Percentiles rank a stretch among this genome's conserved stretches.
Conservation (phyloP, 2,797 vertebrate genomes). For the Hyperoplus lanceolatus region DNA sequence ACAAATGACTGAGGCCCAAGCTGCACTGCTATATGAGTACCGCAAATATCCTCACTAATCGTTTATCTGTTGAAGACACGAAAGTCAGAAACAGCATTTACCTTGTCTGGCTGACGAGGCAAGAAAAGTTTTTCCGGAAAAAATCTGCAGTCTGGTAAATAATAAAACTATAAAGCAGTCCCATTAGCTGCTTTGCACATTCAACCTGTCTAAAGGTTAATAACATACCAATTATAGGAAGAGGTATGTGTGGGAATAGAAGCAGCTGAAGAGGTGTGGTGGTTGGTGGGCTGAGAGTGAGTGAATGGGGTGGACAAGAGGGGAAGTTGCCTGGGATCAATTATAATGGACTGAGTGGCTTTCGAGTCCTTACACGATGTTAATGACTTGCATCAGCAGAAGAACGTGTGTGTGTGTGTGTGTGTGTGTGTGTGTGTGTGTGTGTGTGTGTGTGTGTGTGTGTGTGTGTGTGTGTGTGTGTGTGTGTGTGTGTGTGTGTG, state of each 20-base stretch:
- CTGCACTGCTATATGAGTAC: too few relatives aligned
- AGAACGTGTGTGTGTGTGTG: conserved; percentile 29
- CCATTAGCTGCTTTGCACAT: background rate
- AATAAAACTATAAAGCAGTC: background rate
- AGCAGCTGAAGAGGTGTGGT: background rate
- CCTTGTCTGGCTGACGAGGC: too few relatives aligned
- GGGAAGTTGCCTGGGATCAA: conserved; percentile 54
- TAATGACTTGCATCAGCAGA: conserved; percentile 57
- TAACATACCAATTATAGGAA: background rate
- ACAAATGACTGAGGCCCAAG: too few relatives aligned
- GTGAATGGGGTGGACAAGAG: conserved; percentile 5
- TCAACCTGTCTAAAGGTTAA: conserved; percentile 19
- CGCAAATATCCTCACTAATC: background rate
- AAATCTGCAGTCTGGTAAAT: background rate
- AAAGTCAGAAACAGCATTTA: too few relatives aligned
- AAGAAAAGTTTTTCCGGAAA: background rate
- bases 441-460: conserved; percentile 17
- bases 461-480: conserved; percentile 22
- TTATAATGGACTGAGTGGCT: conserved; percentile 56
- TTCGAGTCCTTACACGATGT: conserved; percentile 38
- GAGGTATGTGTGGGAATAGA: background rate
- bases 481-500: conserved; percentile 11
- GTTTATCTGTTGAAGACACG: background rate
- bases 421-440: conserved; percentile 15
- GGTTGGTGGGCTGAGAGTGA: background rate